Conservation (phyloP, 2,888 invertebrate species). For the Ochropleura leucogaster region DNA sequence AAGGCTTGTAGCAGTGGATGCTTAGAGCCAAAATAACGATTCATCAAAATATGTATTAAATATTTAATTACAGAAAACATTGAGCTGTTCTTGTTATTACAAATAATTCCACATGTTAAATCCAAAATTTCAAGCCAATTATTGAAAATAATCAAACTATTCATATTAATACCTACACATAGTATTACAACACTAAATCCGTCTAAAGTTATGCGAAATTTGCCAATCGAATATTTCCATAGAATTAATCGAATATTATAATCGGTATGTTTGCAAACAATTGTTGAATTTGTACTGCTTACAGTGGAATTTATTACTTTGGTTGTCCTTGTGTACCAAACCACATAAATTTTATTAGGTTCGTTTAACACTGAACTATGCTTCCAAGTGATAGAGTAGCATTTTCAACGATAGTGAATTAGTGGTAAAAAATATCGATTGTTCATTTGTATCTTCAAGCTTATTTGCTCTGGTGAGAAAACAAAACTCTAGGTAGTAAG, state of each 20-base stretch:
- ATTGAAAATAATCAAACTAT: slow-evolving; percentile 17
- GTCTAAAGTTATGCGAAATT: slow-evolving; percentile 56
- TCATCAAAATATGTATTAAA: neutral
- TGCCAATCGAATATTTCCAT: slow-evolving; percentile 56
- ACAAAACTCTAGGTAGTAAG: neutral
- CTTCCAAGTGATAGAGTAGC: slow-evolving; percentile 18
- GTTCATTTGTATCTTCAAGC: slow-evolving; percentile 32
- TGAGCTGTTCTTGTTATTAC: neutral
- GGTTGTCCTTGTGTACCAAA: slow-evolving; percentile 59
- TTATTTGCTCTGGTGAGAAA: slow-evolving; percentile 4
- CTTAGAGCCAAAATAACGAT: neutral
- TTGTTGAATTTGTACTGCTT: slow-evolving; percentile 66
- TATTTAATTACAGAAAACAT: neutral
- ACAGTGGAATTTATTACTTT: slow-evolving; percentile 60
- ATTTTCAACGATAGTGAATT: slow-evolving; percentile 5
- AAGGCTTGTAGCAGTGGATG: neutral
- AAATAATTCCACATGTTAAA: neutral
- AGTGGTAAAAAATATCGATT: slow-evolving; percentile 40
- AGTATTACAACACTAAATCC: slow-evolving; percentile 25
- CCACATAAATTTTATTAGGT: slow-evolving; percentile 29
- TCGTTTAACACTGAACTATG: slow-evolving; percentile 38
- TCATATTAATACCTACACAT: slow-evolving; percentile 13
- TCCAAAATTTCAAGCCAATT: neutral
- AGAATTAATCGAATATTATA: slow-evolving; percentile 61
- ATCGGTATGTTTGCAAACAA: slow-evolving; percentile 64